phyloP scores from a whole-genome alignment of 2,113 vertebrate species.

The Percopsis transmontana region DNA sequence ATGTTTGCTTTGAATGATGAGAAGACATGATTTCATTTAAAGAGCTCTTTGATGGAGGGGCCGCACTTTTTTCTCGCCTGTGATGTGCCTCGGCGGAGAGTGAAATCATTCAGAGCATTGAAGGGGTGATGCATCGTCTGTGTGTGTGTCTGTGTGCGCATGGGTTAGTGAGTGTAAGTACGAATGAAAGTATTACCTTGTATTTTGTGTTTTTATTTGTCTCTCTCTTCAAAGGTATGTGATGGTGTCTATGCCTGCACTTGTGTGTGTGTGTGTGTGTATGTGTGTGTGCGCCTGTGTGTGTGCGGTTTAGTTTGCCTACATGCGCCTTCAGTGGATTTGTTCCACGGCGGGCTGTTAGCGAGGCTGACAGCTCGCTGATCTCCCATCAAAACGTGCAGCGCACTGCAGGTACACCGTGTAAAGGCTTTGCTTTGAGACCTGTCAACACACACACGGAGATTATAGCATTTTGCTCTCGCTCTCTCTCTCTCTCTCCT shows the following conservation, averaged over 20 bases:
- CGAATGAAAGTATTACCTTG: neutral
- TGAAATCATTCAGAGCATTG: slow-evolving; percentile 53
- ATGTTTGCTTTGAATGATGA: slow-evolving; percentile 72
- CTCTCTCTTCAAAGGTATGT: no score
- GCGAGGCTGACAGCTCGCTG: slow-evolving; percentile 70
- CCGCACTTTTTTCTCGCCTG: slow-evolving; percentile 47
- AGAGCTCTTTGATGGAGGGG: slow-evolving; percentile 64
- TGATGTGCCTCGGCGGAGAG: slow-evolving; percentile 68
- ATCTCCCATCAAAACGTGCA: slow-evolving; percentile 69
- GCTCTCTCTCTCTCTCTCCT: slow-evolving; percentile 17
- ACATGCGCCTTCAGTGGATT: slow-evolving; percentile 38
- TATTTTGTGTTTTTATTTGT: slow-evolving; percentile 29
- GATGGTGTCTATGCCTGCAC: slow-evolving; percentile 31
- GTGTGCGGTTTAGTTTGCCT: slow-evolving; percentile 25
- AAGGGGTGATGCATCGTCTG: slow-evolving; percentile 30
- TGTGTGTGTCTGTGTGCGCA: neutral
- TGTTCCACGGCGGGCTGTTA: slow-evolving; percentile 43
- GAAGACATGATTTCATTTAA: slow-evolving; percentile 69
- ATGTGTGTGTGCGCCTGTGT: slow-evolving; percentile 43
- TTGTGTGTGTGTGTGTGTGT: slow-evolving; percentile 37
- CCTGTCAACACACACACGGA: slow-evolving; percentile 74
- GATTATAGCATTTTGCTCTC: slow-evolving; percentile 59
- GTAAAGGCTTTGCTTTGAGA: slow-evolving; percentile 69
- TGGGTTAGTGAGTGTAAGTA: neutral
- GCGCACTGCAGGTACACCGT: slow-evolving; percentile 69